phyloP scores from a whole-genome alignment of 2,113 vertebrate species.

The Oreochromis spilurus region DNA sequence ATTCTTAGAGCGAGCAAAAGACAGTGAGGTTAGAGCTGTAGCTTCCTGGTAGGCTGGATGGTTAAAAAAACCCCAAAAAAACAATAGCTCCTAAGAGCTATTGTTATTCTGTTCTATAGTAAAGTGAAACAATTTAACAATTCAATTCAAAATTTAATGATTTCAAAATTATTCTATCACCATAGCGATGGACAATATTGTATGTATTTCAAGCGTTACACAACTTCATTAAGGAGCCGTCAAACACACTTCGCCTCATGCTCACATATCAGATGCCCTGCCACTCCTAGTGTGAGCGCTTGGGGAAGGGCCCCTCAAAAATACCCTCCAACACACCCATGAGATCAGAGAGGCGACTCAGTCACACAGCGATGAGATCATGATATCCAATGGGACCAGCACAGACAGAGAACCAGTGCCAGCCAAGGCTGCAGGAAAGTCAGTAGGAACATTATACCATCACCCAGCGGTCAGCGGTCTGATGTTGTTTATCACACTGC shows the following conservation, averaged over 20 bases:
- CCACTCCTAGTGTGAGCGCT: constrained; percentile 43
- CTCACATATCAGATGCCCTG: constrained; percentile 46
- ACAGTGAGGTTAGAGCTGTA: neutral
- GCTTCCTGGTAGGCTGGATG: neutral
- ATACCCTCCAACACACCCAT: constrained; percentile 61
- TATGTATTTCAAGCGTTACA: constrained; percentile 23
- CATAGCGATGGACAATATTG: neutral
- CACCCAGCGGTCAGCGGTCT: constrained; percentile 28
- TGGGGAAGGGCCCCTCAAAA: constrained; percentile 56
- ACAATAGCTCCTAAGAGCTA: neutral
- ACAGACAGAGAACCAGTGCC: constrained; percentile 15
- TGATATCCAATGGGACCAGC: constrained; percentile 47
- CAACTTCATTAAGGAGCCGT: constrained; percentile 47
- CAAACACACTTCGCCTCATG: constrained; percentile 15
- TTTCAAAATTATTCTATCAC: neutral
- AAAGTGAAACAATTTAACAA: neutral
- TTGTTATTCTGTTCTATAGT: neutral
- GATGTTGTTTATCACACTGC: constrained; percentile 54
- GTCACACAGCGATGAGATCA: constrained; percentile 68
- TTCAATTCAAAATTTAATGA: neutral
- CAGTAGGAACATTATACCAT: constrained; percentile 50
- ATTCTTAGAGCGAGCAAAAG: neutral
- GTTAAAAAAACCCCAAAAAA: neutral
- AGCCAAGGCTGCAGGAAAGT: constrained; percentile 41
- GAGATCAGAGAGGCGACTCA: constrained; percentile 61